Conservation (phyloP, 2,113 vertebrate species). For the Planiliza haematocheilus region DNA sequence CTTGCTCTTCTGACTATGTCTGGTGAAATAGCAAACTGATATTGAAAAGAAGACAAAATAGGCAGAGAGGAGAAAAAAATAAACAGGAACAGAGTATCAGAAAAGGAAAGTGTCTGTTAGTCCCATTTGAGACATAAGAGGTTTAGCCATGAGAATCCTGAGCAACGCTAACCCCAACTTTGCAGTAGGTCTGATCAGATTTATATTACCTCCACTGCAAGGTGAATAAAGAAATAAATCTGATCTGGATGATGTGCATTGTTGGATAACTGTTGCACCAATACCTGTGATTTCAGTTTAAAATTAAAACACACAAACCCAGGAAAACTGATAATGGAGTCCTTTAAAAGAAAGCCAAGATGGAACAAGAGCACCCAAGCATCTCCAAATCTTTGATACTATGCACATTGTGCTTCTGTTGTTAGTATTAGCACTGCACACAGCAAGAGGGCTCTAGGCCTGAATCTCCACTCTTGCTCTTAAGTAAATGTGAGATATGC, state of each 20-base stretch:
- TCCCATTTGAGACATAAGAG: constrained; percentile 46
- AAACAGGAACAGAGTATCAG: constrained; percentile 5
- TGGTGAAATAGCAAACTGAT: constrained; percentile 3
- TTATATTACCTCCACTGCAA: constrained; percentile 35
- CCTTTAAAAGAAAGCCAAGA: neutral
- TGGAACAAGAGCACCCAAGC: neutral
- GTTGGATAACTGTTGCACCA: constrained; percentile 9
- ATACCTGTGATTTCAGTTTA: neutral
- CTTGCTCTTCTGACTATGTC: constrained; percentile 7
- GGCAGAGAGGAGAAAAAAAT: neutral
- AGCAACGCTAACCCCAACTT: constrained; percentile 45
- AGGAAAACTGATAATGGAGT: neutral
- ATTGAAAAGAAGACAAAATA: constrained; percentile 1
- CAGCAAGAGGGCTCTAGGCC: neutral
- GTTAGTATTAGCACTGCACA: neutral
- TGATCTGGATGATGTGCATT: constrained; percentile 10
- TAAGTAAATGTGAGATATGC: neutral
- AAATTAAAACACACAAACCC: too few relatives aligned
- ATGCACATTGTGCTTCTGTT: neutral
- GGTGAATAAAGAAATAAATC: neutral
- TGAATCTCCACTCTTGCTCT: neutral
- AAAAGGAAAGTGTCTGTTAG: constrained; percentile 52
- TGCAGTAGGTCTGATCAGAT: constrained; percentile 55
- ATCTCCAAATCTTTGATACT: neutral
- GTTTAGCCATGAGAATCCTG: constrained; percentile 61